Conservation (phyloP, 2,113 vertebrate genomes). For the Pluvianellus socialis region DNA sequence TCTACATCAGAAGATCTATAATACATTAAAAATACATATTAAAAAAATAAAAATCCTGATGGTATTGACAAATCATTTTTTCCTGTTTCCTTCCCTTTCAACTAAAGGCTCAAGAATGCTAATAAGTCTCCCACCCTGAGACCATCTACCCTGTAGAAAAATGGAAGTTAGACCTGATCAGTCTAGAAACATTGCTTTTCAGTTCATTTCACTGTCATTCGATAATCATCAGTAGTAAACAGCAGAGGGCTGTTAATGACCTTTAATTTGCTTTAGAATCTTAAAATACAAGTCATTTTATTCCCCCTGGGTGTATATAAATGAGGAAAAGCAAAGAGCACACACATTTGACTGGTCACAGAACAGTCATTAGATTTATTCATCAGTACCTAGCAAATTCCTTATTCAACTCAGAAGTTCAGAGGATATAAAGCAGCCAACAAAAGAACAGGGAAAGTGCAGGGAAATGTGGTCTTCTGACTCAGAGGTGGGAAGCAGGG, state of each 20-base stretch:
- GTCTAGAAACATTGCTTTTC: not conserved
- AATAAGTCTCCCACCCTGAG: not conserved
- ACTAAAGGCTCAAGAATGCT: not conserved
- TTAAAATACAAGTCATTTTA: not conserved
- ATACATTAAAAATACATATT: not conserved
- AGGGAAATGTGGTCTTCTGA: not conserved
- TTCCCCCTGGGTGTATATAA: not conserved
- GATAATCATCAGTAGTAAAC: not conserved
- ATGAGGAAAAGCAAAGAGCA: not conserved
- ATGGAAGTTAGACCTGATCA: not conserved
- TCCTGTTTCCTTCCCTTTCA: not conserved
- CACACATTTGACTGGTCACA: not conserved
- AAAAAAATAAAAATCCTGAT: not conserved
- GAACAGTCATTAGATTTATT: not conserved
- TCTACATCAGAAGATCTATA: not conserved
- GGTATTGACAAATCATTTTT: not conserved
- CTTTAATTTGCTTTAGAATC: conserved; percentile 1
- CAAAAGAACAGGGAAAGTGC: not conserved
- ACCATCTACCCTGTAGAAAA: not conserved
- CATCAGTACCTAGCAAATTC: not conserved
- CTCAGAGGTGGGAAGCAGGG: not conserved
- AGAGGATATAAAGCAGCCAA: not conserved
- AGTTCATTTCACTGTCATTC: conserved; percentile 1
- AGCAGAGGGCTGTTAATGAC: not conserved
- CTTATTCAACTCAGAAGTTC: not conserved